Conservation (phyloP, 2,888 invertebrate genomes). For the Tenthredo amoena region DNA sequence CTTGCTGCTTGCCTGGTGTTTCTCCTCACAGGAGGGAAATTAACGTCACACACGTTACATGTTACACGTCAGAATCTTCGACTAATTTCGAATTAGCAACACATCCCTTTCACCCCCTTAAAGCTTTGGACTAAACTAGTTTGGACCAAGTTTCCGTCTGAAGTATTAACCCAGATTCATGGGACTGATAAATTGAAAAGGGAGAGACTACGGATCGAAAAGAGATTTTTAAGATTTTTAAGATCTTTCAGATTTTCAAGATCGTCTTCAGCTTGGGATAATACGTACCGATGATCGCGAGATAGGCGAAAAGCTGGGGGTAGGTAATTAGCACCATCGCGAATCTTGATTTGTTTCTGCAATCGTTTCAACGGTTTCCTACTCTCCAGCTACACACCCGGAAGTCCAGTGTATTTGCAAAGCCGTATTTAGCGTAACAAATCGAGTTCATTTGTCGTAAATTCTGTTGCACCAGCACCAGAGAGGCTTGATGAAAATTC, state of each 20-base stretch:
- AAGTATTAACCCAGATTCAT: neutral
- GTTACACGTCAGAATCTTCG: conserved; percentile 4
- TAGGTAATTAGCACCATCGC: conserved; percentile 1
- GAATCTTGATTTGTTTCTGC: conserved; percentile 17
- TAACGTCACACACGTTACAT: conserved; percentile 24
- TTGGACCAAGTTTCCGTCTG: neutral
- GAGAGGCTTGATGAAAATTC: neutral
- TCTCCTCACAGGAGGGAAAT: neutral
- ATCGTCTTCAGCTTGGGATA: neutral
- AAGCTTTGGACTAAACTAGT: neutral
- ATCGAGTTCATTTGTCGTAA: conserved; percentile 15
- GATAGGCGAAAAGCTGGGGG: neutral
- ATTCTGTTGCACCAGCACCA: neutral
- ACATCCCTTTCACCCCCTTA: neutral
- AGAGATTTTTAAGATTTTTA: neutral
- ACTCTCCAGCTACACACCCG: neutral
- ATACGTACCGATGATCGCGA: neutral
- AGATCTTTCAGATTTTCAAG: neutral
- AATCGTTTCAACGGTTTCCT: neutral
- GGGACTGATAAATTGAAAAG: neutral
- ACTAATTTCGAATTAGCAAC: conserved; percentile 31
- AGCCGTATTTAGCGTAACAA: neutral
- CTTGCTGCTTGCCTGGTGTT: neutral
- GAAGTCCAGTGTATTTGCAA: neutral
- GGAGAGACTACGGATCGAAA: neutral